Percentiles rank a stretch among this genome's conserved stretches.
Evolutionary conservation across 2,797 vertebrate genomes (phyloP).

Genomic region (Cheirogaleus major): DNA sequence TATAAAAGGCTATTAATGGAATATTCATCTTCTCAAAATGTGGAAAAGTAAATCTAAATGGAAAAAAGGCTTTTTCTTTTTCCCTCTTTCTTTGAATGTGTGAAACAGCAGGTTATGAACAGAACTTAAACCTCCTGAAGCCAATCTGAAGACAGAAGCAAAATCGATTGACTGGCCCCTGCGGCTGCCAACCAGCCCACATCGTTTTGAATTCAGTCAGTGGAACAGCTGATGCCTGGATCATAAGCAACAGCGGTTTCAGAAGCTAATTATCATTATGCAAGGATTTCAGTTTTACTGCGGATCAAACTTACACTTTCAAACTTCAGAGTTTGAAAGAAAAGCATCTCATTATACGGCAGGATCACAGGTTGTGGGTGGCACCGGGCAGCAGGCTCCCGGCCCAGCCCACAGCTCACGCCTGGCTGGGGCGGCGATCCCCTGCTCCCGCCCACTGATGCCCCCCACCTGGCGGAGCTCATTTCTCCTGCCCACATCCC

Average conservation of each 20-base stretch:
- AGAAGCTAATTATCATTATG: background rate
- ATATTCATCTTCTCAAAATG: background rate
- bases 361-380: too few relatives aligned
- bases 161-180: background rate
- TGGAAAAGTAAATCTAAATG: background rate
- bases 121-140: background rate
- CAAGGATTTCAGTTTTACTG: background rate
- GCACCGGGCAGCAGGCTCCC: too few relatives aligned
- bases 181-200: background rate
- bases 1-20: background rate
- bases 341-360: background rate
- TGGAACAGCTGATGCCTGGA: background rate
- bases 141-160: background rate
- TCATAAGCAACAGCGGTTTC: background rate
- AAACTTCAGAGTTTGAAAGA: background rate
- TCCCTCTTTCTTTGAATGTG: background rate
- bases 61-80: background rate
- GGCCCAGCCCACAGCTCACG: background rate
- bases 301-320: background rate
- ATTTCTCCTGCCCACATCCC: background rate
- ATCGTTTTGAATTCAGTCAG: too few relatives aligned
- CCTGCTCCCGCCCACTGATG: background rate
- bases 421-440: too few relatives aligned
- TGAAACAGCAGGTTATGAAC: background rate
- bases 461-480: accelerated